These are phyloP conservation scores for Rhinoptilus africanus DNA, from an alignment of 2,113 vertebrate genomes.

Conservation along the genomic window DNA sequence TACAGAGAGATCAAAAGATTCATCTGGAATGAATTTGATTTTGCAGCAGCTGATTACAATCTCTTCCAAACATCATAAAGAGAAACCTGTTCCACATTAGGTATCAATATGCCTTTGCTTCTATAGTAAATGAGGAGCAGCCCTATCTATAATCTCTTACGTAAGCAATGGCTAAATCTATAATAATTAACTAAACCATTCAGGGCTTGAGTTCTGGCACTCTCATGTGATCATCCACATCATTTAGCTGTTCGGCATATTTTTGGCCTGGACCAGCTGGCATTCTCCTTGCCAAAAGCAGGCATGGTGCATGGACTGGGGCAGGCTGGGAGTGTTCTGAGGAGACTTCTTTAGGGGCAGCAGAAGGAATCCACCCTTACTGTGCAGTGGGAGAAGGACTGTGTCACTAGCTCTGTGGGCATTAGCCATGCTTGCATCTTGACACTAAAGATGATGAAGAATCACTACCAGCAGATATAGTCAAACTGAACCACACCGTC, in stretches of 20 bases:
- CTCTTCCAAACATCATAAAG: neutral
- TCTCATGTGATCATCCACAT: neutral
- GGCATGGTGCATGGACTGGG: neutral
- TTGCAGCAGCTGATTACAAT: neutral
- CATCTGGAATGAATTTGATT: neutral
- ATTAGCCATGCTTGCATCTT: neutral
- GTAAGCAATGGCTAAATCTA: neutral
- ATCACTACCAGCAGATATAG: neutral
- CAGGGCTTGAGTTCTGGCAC: neutral
- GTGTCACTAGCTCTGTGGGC: neutral
- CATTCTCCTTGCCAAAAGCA: neutral
- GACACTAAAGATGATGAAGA: neutral
- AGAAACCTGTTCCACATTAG: neutral
- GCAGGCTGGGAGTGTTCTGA: neutral
- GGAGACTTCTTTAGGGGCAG: neutral
- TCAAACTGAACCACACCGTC: neutral
- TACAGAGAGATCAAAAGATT: neutral
- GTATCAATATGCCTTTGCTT: neutral
- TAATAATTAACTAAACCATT: neutral
- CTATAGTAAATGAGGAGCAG: neutral
- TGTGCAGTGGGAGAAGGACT: neutral
- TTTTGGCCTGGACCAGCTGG: neutral
- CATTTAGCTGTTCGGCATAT: neutral
- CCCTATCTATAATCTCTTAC: neutral
- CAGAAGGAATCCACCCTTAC: neutral